Evolutionary conservation across 2,888 invertebrate species (phyloP).

Genomic region (Thyatira batis): DNA sequence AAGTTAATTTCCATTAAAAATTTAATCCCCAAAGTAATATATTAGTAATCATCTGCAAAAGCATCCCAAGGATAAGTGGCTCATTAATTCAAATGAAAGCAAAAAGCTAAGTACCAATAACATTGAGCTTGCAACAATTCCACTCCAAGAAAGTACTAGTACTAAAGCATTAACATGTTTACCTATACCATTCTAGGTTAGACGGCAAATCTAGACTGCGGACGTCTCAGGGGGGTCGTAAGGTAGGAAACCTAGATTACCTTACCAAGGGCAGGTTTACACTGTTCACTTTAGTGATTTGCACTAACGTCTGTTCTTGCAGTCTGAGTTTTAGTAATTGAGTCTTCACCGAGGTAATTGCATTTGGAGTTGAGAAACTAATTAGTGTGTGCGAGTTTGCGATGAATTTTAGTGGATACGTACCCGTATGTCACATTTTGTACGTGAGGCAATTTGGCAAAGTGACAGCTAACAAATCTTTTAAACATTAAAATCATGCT

Average conservation of each 20-base stretch:
- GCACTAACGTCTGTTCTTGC: neutral
- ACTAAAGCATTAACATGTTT: constrained; percentile 4
- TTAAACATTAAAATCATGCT: too few species aligned
- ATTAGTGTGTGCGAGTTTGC: neutral
- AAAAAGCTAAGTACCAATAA: neutral
- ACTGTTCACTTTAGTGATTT: neutral
- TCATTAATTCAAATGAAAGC: too few species aligned
- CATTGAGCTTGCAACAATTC: neutral
- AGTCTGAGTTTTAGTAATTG: constrained; percentile 2
- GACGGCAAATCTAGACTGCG: constrained; percentile 17
- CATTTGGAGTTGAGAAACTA: constrained; percentile 8
- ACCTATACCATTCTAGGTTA: constrained; percentile 10
- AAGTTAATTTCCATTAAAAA: too few species aligned
- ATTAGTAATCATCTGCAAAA: too few species aligned
- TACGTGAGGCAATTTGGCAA: neutral
- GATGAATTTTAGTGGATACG: neutral
- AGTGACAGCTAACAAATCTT: too few species aligned
- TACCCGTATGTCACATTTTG: neutral
- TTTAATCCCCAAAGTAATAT: too few species aligned
- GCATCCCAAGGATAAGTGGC: too few species aligned
- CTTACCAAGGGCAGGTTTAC: constrained; percentile 22
- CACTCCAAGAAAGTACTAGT: neutral
- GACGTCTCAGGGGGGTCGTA: constrained; percentile 29
- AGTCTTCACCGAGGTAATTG: constrained; percentile 5
- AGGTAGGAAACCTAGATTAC: constrained; percentile 41